A percentile compares a stretch with the other conserved stretches of the same genome.
These are phyloP conservation scores for Lepus europaeus DNA, from an alignment of 2,113 vertebrate genomes.

Conservation along the genomic window DNA sequence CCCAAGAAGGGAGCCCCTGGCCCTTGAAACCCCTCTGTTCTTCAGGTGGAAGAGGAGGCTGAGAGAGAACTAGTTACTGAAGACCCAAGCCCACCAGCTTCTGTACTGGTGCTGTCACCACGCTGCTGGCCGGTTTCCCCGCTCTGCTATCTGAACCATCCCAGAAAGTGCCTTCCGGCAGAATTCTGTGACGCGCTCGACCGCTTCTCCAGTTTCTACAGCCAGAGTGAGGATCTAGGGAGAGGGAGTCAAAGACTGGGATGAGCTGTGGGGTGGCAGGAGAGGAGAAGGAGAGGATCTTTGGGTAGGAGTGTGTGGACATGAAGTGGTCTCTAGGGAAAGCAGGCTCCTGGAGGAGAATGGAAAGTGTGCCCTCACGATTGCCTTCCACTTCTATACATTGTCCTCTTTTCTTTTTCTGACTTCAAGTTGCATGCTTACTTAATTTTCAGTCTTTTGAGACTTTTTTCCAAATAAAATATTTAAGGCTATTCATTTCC, in stretches of 20 bases:
- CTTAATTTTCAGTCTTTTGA: conserved; percentile 36
- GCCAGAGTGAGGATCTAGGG: conserved; percentile 89
- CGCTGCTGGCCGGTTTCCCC: conserved; percentile 95
- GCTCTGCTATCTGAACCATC: conserved; percentile 91
- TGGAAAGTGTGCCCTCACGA: background rate
- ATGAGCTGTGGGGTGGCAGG: conserved; percentile 43
- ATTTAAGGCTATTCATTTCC: conserved; percentile 46
- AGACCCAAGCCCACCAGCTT: conserved; percentile 85
- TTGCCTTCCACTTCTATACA: conserved; percentile 8
- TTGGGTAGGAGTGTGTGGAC: background rate
- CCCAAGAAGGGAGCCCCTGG: background rate
- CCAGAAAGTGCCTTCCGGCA: conserved; percentile 87
- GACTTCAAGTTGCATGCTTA: conserved; percentile 3
- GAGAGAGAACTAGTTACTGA: conserved; percentile 73
- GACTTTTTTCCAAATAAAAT: conserved; percentile 20
- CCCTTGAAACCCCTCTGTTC: conserved; percentile 59
- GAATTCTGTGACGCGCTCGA: conserved; percentile 90
- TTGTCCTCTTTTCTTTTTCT: conserved; percentile 23
- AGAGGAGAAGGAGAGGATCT: conserved; percentile 10
- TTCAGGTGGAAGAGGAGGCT: conserved; percentile 67
- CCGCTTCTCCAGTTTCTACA: conserved; percentile 93
- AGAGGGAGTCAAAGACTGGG: conserved; percentile 33
- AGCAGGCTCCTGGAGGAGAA: background rate
- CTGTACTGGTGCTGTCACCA: conserved; percentile 93
- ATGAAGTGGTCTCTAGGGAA: background rate